Conservation (phyloP, 2,888 invertebrate species). For the Cephus pygmeus region DNA sequence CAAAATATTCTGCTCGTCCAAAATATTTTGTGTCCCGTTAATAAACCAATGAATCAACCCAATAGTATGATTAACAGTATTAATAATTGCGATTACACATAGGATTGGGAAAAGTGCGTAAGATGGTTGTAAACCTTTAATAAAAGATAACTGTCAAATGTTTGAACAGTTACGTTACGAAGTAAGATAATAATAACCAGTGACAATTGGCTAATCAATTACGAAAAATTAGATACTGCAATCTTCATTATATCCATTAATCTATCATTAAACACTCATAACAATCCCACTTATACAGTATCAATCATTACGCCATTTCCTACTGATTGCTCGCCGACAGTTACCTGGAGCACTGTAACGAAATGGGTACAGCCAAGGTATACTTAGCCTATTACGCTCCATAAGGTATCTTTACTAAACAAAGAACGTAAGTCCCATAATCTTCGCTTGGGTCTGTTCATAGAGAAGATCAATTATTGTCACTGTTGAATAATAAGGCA, state of each 20-base stretch:
- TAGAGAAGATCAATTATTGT: conserved; percentile 53
- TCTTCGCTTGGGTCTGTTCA: not conserved
- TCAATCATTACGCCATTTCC: not conserved
- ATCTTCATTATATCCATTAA: not conserved
- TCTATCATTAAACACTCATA: not conserved
- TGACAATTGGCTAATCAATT: not conserved
- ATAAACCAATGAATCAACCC: not conserved
- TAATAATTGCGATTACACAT: not conserved
- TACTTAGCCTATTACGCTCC: not conserved
- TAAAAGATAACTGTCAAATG: not conserved
- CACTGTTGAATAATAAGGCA: conserved; percentile 57
- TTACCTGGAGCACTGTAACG: not conserved
- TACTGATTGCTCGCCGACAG: not conserved
- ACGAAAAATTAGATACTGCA: not conserved
- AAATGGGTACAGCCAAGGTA: not conserved
- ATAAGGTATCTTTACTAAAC: not conserved
- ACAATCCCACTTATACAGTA: not conserved
- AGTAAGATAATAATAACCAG: not conserved
- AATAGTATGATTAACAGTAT: not conserved
- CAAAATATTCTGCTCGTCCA: not conserved
- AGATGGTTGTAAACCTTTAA: not conserved
- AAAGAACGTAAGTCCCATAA: not conserved
- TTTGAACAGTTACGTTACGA: not conserved
- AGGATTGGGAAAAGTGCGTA: not conserved
- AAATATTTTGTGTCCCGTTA: not conserved